Percentiles rank a stretch among this genome's conserved stretches.
phyloP scores from a whole-genome alignment of 2,797 vertebrate genomes.

The Poliocrania exsul region DNA sequence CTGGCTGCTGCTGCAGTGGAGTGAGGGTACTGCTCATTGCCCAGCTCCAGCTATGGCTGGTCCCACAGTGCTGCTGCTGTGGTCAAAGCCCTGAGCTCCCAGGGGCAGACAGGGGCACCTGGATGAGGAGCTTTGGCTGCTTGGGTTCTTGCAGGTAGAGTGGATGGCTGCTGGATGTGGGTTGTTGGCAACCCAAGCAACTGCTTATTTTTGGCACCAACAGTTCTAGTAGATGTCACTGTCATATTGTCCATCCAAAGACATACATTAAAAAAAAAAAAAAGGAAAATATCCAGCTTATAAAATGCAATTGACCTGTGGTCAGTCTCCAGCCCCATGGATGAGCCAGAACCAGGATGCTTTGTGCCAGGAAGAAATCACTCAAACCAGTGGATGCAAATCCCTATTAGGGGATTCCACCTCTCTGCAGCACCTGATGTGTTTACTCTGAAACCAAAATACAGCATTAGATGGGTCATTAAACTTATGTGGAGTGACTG shows the following conservation, averaged over 20 bases:
- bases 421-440: background rate
- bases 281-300: background rate
- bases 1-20: background rate
- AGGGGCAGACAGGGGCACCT: fast-evolving
- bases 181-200: background rate
- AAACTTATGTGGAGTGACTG: background rate
- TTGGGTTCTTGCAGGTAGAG: background rate
- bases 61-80: fast-evolving
- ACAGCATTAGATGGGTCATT: background rate
- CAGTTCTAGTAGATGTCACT: background rate
- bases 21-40: background rate
- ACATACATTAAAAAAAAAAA: background rate
- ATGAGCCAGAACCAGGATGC: background rate
- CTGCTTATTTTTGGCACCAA: background rate
- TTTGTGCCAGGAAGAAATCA: background rate
- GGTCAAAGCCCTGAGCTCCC: fast-evolving
- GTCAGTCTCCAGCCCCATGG: fast-evolving
- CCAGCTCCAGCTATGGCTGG: fast-evolving
- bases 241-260: background rate
- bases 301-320: background rate
- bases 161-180: background rate
- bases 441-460: background rate
- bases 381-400: background rate
- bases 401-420: background rate
- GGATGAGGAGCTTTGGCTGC: background rate